phyloP scores from a whole-genome alignment of 2,797 vertebrate species.

The Poecilia wingei region DNA sequence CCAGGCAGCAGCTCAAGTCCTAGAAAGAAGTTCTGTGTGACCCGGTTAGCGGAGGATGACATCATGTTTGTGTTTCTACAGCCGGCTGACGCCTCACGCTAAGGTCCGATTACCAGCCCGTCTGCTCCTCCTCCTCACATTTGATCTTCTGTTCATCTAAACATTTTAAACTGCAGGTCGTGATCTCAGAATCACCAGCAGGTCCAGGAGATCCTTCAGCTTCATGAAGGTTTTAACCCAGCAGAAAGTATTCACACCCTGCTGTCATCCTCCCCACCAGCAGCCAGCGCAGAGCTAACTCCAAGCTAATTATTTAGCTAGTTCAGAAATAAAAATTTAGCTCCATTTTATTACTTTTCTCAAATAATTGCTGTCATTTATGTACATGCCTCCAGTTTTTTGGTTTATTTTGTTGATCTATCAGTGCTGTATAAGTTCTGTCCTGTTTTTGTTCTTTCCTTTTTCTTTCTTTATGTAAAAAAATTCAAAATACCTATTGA shows the following conservation, averaged over 20 bases:
- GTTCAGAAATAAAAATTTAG: no score
- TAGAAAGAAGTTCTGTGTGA: neutral
- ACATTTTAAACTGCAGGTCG: neutral
- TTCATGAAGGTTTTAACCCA: neutral
- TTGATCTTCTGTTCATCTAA: neutral
- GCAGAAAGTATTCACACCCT: neutral
- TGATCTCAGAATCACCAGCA: neutral
- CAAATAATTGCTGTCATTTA: no score
- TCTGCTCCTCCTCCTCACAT: neutral
- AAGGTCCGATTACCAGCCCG: neutral
- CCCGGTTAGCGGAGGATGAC: neutral
- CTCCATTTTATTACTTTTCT: no score
- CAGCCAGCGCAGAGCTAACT: no score
- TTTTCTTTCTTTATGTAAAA: no score
- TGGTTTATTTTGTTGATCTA: no score
- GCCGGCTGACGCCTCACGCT: neutral
- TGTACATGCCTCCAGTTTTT: no score
- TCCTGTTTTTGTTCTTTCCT: no score
- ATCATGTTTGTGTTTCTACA: neutral
- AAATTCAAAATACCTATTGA: no score
- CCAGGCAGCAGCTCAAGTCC: conserved; percentile 18
- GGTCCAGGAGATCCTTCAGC: neutral
- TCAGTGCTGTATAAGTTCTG: no score
- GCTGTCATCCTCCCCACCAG: no score
- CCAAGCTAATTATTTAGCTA: no score